Conservation (phyloP, 2,113 vertebrate genomes). For the Strigops habroptila region DNA sequence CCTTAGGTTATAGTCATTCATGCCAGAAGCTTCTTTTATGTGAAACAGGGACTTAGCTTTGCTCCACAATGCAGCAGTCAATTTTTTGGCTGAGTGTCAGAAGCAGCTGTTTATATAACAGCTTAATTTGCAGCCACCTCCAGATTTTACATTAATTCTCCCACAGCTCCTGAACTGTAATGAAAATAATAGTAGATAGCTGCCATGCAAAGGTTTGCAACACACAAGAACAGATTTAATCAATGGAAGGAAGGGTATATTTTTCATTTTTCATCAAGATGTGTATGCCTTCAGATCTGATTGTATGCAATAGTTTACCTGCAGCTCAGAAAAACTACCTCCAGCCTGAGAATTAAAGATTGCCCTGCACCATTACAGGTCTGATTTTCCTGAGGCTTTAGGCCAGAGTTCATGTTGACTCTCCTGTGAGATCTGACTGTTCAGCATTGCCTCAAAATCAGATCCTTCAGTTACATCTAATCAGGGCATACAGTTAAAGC, state of each 20-base stretch:
- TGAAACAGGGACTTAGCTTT: not conserved
- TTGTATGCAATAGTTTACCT: not conserved
- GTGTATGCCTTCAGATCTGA: slow-evolving; percentile 8
- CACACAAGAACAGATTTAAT: not conserved
- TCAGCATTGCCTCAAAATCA: not conserved
- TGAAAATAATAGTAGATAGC: not conserved
- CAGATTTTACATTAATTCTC: slow-evolving; percentile 14
- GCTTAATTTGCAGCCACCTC: slow-evolving; percentile 24
- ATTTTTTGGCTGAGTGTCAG: not conserved
- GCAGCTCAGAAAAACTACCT: slow-evolving; percentile 9
- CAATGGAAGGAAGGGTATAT: not conserved
- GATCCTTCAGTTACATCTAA: not conserved
- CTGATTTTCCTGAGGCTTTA: not conserved
- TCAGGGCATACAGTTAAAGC: not conserved
- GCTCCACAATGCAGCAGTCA: not conserved
- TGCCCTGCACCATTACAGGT: not conserved
- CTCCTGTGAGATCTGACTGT: not conserved
- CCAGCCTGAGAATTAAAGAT: not conserved
- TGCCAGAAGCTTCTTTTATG: not conserved
- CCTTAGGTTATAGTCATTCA: not conserved
- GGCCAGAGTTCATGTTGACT: not conserved
- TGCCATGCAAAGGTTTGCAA: not conserved
- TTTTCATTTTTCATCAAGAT: slow-evolving; percentile 38
- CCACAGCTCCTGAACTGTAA: not conserved
- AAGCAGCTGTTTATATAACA: slow-evolving; percentile 13